Conservation (phyloP, 2,113 vertebrate species). For the Trematomus loennbergii region DNA sequence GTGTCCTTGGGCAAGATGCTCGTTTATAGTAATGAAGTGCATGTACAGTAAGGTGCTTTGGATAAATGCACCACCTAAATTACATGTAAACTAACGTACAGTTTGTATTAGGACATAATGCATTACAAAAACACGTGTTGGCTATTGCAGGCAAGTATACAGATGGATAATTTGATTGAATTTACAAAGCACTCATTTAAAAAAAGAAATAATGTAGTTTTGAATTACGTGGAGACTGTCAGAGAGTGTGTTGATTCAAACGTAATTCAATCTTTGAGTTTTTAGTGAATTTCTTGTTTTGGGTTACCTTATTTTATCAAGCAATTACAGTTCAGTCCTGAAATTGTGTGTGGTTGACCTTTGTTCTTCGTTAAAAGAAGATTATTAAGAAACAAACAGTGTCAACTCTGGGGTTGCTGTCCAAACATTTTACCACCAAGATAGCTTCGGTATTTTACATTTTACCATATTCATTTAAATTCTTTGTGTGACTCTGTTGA, state of each 20-base stretch:
- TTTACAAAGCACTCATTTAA: not conserved
- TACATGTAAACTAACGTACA: too few species aligned
- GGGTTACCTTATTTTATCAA: not conserved
- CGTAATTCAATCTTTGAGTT: not conserved
- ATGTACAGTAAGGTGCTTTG: too few species aligned
- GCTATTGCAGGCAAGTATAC: not conserved
- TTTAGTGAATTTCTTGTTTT: not conserved
- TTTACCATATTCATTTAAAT: not conserved
- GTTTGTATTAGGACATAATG: not conserved
- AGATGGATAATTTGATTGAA: too few species aligned
- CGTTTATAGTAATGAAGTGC: too few species aligned
- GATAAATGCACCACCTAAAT: too few species aligned
- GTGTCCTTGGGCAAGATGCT: too few species aligned
- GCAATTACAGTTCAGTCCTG: not conserved
- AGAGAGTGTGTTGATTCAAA: not conserved
- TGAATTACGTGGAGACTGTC: not conserved
- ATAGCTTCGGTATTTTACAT: not conserved
- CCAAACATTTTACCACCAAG: not conserved
- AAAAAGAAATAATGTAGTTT: too few species aligned
- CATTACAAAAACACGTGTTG: not conserved
- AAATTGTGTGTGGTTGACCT: not conserved
- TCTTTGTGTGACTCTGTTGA: slow-evolving; percentile 13
- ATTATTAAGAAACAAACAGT: too few species aligned
- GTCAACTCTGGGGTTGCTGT: not conserved
- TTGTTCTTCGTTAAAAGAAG: too few species aligned